These are phyloP conservation scores for Tupaia chinensis DNA, from an alignment of 2,113 vertebrate genomes.

Conservation along the genomic window DNA sequence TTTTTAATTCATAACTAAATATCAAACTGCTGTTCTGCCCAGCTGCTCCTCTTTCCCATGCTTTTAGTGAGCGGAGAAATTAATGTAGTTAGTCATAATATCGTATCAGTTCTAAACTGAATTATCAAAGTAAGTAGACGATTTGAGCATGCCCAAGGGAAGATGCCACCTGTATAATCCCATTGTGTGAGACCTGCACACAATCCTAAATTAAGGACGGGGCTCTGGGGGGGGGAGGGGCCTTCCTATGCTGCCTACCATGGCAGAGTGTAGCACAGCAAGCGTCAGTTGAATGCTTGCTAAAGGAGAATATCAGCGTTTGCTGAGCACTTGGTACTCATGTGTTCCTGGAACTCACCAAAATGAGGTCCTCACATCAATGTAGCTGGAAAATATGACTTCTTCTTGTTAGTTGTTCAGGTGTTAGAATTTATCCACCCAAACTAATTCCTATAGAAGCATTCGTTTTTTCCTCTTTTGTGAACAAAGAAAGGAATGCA, in stretches of 20 bases:
- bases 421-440: background rate
- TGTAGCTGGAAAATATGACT: background rate
- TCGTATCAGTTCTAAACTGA: background rate
- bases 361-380: background rate
- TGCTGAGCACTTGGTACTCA: background rate
- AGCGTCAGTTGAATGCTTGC: background rate
- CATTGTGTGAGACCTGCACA: background rate
- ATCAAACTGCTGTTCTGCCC: background rate
- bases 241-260: background rate
- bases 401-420: background rate
- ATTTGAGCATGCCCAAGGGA: background rate
- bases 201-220: background rate
- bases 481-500: background rate
- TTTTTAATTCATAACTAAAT: background rate
- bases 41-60: background rate
- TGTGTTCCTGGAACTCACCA: background rate
- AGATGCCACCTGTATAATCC: background rate
- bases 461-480: background rate
- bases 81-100: background rate
- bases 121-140: background rate
- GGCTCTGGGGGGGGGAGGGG: accelerated
- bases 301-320: background rate
- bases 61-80: background rate
- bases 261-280: accelerated
- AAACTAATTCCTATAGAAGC: background rate